phyloP scores from a whole-genome alignment of 1,140 invertebrate species.

The Cylas formicarius region DNA sequence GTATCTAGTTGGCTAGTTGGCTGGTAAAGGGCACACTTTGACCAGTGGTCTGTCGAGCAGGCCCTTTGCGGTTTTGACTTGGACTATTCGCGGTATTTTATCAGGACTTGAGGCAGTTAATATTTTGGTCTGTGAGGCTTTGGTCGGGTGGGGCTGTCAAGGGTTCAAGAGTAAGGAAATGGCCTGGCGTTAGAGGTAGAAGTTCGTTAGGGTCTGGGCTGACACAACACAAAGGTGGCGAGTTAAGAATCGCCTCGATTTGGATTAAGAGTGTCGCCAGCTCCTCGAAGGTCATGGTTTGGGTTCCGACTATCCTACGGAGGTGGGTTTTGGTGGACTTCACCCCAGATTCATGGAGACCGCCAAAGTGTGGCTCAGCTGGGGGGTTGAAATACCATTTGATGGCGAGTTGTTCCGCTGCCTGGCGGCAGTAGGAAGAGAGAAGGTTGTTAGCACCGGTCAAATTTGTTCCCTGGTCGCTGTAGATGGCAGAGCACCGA shows the following conservation, averaged over 20 bases:
- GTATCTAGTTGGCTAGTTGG: too few species aligned
- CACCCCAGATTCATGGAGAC: constrained; percentile 7
- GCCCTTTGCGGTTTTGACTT: too few species aligned
- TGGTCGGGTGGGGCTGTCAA: too few species aligned
- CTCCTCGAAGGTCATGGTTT: constrained; percentile 6
- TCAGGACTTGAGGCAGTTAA: too few species aligned
- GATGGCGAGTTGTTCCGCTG: too few species aligned
- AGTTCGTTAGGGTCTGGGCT: constrained; percentile 2
- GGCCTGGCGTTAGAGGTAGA: constrained; percentile 1
- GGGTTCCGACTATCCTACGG: constrained; percentile 3
- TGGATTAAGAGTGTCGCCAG: constrained; percentile 8
- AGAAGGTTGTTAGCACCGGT: constrained; percentile 26
- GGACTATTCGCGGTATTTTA: too few species aligned
- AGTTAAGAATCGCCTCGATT: constrained; percentile 12
- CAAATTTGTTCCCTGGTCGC: constrained; percentile 40
- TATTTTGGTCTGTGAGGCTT: too few species aligned
- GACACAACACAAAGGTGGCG: neutral
- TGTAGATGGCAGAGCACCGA: constrained; percentile 26
- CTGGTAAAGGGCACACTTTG: too few species aligned
- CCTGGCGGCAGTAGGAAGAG: neutral
- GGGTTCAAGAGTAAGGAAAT: too few species aligned
- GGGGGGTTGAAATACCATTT: too few species aligned
- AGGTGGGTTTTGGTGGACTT: constrained; percentile 9
- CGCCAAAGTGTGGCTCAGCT: too few species aligned
- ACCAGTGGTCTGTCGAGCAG: too few species aligned